These are phyloP conservation scores for Ptiloglossa arizonensis DNA, from an alignment of 1,140 invertebrate species.

Conservation along the genomic window DNA sequence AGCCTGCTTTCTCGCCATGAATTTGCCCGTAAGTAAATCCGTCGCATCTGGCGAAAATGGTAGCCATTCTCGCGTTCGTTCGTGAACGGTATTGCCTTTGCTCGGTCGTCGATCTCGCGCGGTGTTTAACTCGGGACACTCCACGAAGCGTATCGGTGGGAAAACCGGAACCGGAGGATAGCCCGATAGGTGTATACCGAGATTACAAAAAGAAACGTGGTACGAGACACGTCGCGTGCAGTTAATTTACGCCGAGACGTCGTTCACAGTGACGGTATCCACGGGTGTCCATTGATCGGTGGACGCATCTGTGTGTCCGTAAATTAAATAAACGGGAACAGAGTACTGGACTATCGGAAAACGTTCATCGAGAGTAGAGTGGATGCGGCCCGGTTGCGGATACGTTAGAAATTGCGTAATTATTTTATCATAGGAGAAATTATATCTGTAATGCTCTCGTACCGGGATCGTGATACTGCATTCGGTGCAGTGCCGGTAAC, in stretches of 20 bases:
- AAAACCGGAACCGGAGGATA: not conserved
- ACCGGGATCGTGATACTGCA: no score
- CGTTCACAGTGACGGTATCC: not conserved
- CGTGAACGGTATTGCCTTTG: not conserved
- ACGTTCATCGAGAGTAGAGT: no score
- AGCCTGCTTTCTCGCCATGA: conserved; percentile 67
- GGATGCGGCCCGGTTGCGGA: no score
- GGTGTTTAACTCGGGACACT: not conserved
- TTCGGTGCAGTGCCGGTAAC: no score
- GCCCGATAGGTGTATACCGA: not conserved
- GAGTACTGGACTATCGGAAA: not conserved
- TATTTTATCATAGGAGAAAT: not conserved
- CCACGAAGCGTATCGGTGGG: not conserved
- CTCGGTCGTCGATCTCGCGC: not conserved
- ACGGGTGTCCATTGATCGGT: not conserved
- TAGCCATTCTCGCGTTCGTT: not conserved
- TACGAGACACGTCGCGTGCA: conserved; percentile 10
- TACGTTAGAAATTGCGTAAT: no score
- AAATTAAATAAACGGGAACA: not conserved
- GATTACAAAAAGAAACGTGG: not conserved
- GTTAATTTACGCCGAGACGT: not conserved
- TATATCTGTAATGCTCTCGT: no score
- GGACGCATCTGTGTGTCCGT: not conserved
- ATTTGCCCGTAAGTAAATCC: conserved; percentile 69
- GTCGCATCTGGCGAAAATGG: not conserved